phyloP scores from a whole-genome alignment of 2,113 vertebrate genomes.

The Calyptomena viridis region DNA sequence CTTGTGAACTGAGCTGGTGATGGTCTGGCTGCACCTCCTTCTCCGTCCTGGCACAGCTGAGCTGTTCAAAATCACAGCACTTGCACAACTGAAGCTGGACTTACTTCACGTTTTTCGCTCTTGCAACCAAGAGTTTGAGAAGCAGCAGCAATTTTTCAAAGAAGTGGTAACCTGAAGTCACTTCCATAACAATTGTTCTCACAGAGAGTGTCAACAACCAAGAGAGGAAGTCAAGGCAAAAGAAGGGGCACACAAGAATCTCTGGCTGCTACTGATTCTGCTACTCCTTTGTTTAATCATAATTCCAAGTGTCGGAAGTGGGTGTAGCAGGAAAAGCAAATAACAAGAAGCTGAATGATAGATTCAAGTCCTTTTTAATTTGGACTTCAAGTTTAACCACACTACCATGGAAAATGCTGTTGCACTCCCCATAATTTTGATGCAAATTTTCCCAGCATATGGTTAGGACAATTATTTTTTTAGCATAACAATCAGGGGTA shows the following conservation, averaged over 20 bases:
- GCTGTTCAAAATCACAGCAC: not conserved
- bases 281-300: conserved; percentile 34
- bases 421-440: not conserved
- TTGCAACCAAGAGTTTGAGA: not conserved
- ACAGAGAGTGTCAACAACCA: not conserved
- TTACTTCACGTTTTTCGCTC: not conserved
- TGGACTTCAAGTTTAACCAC: not conserved
- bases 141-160: not conserved
- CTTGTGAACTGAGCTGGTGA: not conserved
- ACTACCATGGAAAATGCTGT: not conserved
- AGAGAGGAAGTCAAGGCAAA: conserved; percentile 48
- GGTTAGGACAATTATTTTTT: conserved; percentile 21
- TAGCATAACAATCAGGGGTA: not conserved
- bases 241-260: conserved; percentile 19
- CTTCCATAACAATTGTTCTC: conserved; percentile 14
- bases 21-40: not conserved
- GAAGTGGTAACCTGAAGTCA: not conserved
- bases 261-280: conserved; percentile 5
- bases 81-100: not conserved
- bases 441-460: not conserved
- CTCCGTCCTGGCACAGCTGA: not conserved
- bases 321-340: conserved; percentile 62
- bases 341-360: conserved; percentile 23
- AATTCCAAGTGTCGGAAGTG: conserved; percentile 51
- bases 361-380: conserved; percentile 10